These are phyloP conservation scores for Xiphorhynchus elegans DNA, from an alignment of 2,113 vertebrate genomes.

Conservation along the genomic window DNA sequence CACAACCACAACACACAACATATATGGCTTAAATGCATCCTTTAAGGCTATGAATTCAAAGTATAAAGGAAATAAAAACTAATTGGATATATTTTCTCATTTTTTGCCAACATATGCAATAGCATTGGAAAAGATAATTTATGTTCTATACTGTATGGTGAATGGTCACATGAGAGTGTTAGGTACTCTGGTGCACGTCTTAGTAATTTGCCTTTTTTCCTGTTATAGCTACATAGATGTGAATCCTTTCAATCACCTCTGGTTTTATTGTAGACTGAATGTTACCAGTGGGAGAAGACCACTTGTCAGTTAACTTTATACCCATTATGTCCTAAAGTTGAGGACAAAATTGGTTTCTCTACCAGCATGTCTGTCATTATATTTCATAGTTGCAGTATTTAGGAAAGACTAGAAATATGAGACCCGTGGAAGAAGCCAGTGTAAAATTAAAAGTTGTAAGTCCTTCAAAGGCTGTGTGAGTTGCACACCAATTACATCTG, in stretches of 20 bases:
- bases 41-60: neutral
- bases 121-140: neutral
- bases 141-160: neutral
- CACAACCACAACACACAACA: neutral
- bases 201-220: neutral
- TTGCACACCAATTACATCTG: neutral
- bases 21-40: neutral
- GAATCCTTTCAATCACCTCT: neutral
- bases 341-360: neutral
- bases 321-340: constrained; percentile 5
- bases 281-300: constrained; percentile 7
- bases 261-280: neutral
- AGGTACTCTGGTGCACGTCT: neutral
- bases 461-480: constrained; percentile 22
- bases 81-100: neutral
- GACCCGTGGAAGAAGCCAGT: neutral
- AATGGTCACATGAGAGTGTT: neutral
- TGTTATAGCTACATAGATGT: neutral
- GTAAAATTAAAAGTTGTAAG: neutral
- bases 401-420: constrained; percentile 20
- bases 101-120: neutral
- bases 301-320: constrained; percentile 1
- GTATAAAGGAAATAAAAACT: neutral
- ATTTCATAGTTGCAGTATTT: constrained; percentile 16
- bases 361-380: neutral